Base-by-base conservation (phyloP, 2,888 invertebrate genomes). In the Xanthia togata region DNA sequence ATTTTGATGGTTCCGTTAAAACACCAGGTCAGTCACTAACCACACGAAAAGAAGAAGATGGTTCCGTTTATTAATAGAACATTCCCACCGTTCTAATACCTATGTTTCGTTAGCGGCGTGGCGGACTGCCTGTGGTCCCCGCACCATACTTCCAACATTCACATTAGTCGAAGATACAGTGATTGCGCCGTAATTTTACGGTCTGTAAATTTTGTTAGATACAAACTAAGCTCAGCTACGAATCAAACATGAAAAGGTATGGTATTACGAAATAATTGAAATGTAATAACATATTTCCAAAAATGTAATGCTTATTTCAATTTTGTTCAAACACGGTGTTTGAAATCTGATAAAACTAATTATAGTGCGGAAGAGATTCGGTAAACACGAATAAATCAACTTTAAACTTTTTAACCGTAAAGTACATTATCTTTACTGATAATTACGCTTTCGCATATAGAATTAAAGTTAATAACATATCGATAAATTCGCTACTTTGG, bases 401-500 rank as follows among this genome's bases (percentile, higher is more conserved):
- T 72, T 75, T 70, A 78, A 86, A 83, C 70, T 78, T 79, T 72
- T 69, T 83, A 81, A 86, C 88, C 78, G 85, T 88, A 82, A 82
- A 85, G 73, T 73, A 81, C 81, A 81, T 87, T 85, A 74, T 76
- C 78, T 82, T 85, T 81, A 89, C 88, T 82, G 70, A 79, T 87
- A 90, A 81, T 89, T 89, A 91, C 83, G 81, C 80, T 88, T 88
- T 86, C 84, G 83, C 76, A 72, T 88, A 87, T 90, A 88, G 83
- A 89, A 89, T 92, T 86, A 89, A 84, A 87, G 81, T 82, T 89
- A 90, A 91, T 91, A 91, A 90, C 81, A 84, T 84, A 88, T 89
- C 88, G 83, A 91, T 91, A 90, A 89, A 90, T 92, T 89, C 83
- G 85, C 88, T 87, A 85, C 87, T 85, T 87, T 78, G 75, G 70